Percentiles rank a stretch among this genome's conserved stretches.
phyloP scores from a whole-genome alignment of 2,113 vertebrate species.

The Monopterus albus region DNA sequence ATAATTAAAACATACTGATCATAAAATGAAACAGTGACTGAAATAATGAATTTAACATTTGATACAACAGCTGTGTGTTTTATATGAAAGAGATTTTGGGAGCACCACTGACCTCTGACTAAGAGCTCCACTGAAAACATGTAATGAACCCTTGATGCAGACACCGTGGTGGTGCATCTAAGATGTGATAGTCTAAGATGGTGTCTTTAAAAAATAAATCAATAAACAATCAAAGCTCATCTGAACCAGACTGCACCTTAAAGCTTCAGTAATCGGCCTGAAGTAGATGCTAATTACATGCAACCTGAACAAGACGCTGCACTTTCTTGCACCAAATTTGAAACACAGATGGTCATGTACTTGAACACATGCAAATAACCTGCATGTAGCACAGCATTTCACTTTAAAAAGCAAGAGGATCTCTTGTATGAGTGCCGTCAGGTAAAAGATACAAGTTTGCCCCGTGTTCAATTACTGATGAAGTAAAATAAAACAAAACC shows the following conservation, averaged over 20 bases:
- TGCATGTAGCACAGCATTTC: no score
- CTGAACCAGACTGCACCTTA: constrained; percentile 9
- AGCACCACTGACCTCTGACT: no score
- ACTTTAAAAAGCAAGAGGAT: background rate
- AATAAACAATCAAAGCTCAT: background rate
- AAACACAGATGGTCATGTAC: background rate
- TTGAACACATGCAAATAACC: no score
- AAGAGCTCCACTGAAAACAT: no score
- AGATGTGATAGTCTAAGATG: background rate
- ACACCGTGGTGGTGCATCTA: no score
- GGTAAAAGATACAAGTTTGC: no score
- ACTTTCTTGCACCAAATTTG: background rate
- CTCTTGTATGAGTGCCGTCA: no score
- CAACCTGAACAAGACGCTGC: background rate
- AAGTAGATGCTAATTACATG: constrained; percentile 8
- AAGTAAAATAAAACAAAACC: background rate
- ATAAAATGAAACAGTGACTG: background rate
- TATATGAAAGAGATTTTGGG: no score
- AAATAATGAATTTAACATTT: background rate
- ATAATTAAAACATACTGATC: background rate
- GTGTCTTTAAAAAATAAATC: background rate
- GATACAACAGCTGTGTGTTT: no score
- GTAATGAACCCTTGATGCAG: no score
- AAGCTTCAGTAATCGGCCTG: constrained; percentile 27
- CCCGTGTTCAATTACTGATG: background rate